Conservation (phyloP, 2,113 vertebrate genomes). For the Pseudorasbora parva region DNA sequence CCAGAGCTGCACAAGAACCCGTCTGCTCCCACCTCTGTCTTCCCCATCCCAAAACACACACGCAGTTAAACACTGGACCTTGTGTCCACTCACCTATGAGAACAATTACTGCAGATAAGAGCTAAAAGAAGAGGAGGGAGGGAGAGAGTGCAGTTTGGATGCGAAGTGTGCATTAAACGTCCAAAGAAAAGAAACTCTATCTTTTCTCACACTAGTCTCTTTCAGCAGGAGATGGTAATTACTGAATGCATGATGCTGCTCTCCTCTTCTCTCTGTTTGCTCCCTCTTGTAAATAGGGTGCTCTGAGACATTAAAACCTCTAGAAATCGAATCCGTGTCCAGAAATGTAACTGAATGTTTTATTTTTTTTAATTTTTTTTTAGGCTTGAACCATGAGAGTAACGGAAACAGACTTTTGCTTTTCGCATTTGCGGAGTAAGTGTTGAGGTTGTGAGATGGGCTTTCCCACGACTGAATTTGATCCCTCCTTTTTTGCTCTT, state of each 20-base stretch:
- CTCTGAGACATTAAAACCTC: neutral
- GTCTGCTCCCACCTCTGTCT: too few species aligned
- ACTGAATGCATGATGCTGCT: conserved; percentile 18
- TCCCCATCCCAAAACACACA: conserved; percentile 18
- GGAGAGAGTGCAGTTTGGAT: conserved; percentile 34
- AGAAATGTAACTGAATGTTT: neutral
- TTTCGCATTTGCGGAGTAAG: neutral
- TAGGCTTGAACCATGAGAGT: neutral
- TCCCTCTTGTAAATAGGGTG: neutral
- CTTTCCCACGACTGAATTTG: conserved; percentile 14
- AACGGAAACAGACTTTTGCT: neutral
- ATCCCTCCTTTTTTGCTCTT: conserved; percentile 23
- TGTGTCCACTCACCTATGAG: conserved; percentile 47
- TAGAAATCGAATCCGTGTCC: neutral
- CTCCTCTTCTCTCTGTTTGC: neutral
- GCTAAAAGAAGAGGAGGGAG: conserved; percentile 31
- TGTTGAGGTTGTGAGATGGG: neutral
- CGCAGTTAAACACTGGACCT: neutral
- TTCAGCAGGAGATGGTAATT: conserved; percentile 48
- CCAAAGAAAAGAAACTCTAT: conserved; percentile 70
- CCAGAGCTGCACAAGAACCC: conserved; percentile 5
- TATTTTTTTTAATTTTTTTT: neutral
- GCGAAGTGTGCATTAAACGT: conserved; percentile 36
- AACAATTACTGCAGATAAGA: conserved; percentile 47
- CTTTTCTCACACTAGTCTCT: conserved; percentile 27